phyloP scores from a whole-genome alignment of 2,888 invertebrate species.

The Acanthosepion pharaonis region DNA sequence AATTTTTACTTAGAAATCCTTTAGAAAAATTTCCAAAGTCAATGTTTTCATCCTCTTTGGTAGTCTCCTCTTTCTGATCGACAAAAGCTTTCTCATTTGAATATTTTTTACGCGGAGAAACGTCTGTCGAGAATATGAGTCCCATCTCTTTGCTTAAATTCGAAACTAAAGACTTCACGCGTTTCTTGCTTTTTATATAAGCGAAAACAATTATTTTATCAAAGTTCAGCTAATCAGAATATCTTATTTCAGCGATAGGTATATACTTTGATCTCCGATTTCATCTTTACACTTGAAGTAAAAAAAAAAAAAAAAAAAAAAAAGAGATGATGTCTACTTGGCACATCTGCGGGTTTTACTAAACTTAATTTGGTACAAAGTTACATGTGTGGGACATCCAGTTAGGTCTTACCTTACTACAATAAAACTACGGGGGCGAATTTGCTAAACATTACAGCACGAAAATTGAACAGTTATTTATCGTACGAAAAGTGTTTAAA shows the following conservation, averaged over 20 bases:
- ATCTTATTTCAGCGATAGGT: neutral
- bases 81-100: too few species aligned
- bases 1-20: too few species aligned
- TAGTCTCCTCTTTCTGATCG: too few species aligned
- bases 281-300: neutral
- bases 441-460: neutral
- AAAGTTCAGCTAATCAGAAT: neutral
- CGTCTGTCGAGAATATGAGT: too few species aligned
- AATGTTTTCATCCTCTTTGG: too few species aligned
- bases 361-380: neutral
- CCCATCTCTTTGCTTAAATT: too few species aligned
- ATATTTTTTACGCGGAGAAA: too few species aligned
- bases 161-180: too few species aligned
- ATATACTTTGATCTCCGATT: neutral
- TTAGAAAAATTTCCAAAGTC: too few species aligned
- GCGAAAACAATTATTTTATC: neutral
- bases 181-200: neutral
- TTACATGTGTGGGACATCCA: neutral
- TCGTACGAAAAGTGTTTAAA: too few species aligned
- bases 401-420: neutral
- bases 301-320: neutral
- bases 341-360: neutral
- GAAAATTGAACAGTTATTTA: too few species aligned
- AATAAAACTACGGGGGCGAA: neutral
- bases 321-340: neutral